A percentile compares a stretch with the other conserved stretches of the same genome.
These are phyloP conservation scores for Apteryx mantelli DNA, from an alignment of 2,113 vertebrate species.

Conservation along the genomic window DNA sequence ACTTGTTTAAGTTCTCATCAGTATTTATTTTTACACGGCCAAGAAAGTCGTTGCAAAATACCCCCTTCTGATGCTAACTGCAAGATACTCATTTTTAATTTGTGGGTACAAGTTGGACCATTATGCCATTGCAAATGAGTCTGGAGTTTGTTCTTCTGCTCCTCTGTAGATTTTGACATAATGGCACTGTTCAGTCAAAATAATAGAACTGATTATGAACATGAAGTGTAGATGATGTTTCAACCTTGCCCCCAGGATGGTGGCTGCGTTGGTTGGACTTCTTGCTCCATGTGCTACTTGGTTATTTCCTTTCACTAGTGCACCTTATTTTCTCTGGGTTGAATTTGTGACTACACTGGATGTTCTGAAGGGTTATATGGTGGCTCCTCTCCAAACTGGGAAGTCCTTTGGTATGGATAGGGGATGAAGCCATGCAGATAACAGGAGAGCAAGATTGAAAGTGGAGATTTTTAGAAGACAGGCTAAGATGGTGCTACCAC, in stretches of 20 bases:
- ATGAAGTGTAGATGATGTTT: not conserved
- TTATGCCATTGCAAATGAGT: not conserved
- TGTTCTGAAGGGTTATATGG: not conserved
- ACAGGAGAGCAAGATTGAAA: not conserved
- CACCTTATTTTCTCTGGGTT: not conserved
- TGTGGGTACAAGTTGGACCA: not conserved
- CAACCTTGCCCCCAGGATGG: accelerated
- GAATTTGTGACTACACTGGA: not conserved
- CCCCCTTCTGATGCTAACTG: not conserved
- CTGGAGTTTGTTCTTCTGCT: not conserved
- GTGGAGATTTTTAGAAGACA: not conserved
- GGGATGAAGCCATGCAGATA: not conserved
- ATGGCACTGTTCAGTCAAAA: not conserved
- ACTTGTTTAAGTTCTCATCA: not conserved
- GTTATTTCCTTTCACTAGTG: not conserved
- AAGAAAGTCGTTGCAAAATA: not conserved
- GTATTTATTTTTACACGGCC: not conserved
- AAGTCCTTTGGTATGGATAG: not conserved
- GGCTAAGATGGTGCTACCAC: not conserved
- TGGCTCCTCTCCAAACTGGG: not conserved
- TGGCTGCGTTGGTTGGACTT: not conserved
- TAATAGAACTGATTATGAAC: not conserved
- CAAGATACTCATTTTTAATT: not conserved
- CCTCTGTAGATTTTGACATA: not conserved
- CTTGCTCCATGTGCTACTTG: not conserved